These are phyloP conservation scores for Brachylomia viminalis DNA, from an alignment of 2,888 invertebrate species.

Conservation along the genomic window DNA sequence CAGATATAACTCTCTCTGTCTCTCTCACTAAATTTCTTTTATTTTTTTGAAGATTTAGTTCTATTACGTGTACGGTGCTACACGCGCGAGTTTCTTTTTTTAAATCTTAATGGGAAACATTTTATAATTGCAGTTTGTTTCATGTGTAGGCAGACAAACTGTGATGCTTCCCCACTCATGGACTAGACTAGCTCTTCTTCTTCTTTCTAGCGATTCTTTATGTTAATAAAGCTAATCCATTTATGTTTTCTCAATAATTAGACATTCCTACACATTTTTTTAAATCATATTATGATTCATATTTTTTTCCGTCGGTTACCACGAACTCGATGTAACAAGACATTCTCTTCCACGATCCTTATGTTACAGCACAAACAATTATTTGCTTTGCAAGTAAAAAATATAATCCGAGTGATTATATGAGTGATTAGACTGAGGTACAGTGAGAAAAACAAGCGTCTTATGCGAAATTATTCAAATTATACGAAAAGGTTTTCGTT, in stretches of 20 bases:
- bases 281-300: conserved; percentile 28
- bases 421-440: conserved; percentile 72
- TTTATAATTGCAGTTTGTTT: background rate
- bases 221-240: background rate
- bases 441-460: conserved; percentile 3
- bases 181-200: no score
- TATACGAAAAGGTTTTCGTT: conserved; percentile 7
- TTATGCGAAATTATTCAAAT: conserved; percentile 7
- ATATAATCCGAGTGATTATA: conserved; percentile 78
- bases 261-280: background rate
- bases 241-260: conserved; percentile 12
- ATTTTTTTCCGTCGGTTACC: conserved; percentile 10
- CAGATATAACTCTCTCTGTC: no score
- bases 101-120: no score
- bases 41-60: no score
- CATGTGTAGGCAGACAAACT: background rate
- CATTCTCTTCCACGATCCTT: conserved; percentile 59
- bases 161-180: background rate
- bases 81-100: no score
- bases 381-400: conserved; percentile 78
- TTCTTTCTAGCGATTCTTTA: no score
- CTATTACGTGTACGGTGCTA: no score
- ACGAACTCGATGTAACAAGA: conserved; percentile 14
- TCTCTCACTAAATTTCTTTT: no score
- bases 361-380: conserved; percentile 78